Base-by-base conservation (phyloP, 2,113 vertebrate genomes). In the Syngnathus scovelli region DNA sequence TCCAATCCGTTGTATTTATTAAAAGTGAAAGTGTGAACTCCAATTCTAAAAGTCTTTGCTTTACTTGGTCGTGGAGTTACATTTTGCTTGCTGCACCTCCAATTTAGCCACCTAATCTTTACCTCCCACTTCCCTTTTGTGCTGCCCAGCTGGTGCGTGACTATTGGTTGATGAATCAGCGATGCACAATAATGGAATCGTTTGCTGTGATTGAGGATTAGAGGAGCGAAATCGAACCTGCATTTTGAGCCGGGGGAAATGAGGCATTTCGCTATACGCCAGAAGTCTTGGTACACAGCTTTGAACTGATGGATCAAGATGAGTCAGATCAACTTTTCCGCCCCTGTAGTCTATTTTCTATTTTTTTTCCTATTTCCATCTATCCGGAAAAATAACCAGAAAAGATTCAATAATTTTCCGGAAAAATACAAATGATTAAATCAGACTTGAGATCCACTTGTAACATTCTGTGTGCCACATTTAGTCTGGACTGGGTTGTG, bases 171-270 rank as follows among this genome's bases (percentile, higher is more conserved):
- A 55, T 71, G 79, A 86, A 82, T 79, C 78, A 79, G 72, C 44
- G 68, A 73, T 79, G 78, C 83, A 83, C 73, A 9, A 72, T 78
- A 78, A 87, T 84, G 74, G 86, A 87, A 85, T 83, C 68, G 87
- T 74, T 79, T 80, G 69, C 78, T 70, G 73, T 80, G 87, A 87
- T 85, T 85, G 87, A 83, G 81, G 88, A 88, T 87, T 89, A 86
- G 83, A 86, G 81, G 48, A 36, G 73, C 46, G 18, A 64, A 81
- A 78, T 74, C 67, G 10, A 89, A 84, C 77, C 77, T 75, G 74
- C 63, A 66, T 72, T 82, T 84, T 78, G 55, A 58, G 66, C 72
- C 64, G 0, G 11, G 64, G 54, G 72, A 70, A 56, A 63, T 65
- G 48, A 75, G 36, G 54, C 15, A 16, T 36, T 58, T 36, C 27